Evolutionary conservation across 1,140 invertebrate genomes (phyloP).

Genomic region (Drosophila jambulina): DNA sequence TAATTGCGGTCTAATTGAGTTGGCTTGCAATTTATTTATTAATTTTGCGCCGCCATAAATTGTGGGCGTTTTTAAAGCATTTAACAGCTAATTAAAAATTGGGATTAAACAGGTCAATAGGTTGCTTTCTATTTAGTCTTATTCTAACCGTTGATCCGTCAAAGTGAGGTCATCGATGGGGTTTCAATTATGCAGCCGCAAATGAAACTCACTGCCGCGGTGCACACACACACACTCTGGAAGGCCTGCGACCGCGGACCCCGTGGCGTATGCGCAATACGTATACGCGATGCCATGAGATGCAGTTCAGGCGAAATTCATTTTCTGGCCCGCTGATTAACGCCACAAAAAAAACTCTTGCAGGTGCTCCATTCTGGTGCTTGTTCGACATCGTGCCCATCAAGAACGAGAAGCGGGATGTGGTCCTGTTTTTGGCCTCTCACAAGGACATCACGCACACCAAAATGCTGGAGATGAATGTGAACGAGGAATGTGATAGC

Average conservation of each 20-base stretch:
- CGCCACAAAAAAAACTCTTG: constrained; percentile 39
- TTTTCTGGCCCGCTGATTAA: constrained; percentile 27
- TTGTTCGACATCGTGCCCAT: constrained; percentile 98
- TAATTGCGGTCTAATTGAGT: constrained; percentile 69
- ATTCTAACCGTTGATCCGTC: neutral
- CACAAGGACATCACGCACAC: constrained; percentile 98
- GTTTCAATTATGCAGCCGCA: constrained; percentile 35
- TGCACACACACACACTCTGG: neutral
- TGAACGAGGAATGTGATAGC: constrained; percentile 92
- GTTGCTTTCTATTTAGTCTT: constrained; percentile 1
- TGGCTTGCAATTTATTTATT: constrained; percentile 65
- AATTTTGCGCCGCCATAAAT: constrained; percentile 25
- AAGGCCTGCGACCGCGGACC: constrained; percentile 10
- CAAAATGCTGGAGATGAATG: constrained; percentile 92
- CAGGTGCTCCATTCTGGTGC: constrained; percentile 97
- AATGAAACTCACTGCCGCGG: constrained; percentile 24
- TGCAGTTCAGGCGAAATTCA: constrained; percentile 7
- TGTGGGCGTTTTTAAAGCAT: constrained; percentile 18
- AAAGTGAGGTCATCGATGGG: constrained; percentile 3
- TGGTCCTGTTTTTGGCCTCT: constrained; percentile 97
- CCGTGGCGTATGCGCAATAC: constrained; percentile 41
- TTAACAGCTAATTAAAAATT: constrained; percentile 38
- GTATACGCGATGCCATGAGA: neutral
- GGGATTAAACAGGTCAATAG: neutral
- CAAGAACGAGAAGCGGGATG: constrained; percentile 99